Evolutionary conservation across 1,140 invertebrate genomes (phyloP).

Genomic region (Megathymus violae): DNA sequence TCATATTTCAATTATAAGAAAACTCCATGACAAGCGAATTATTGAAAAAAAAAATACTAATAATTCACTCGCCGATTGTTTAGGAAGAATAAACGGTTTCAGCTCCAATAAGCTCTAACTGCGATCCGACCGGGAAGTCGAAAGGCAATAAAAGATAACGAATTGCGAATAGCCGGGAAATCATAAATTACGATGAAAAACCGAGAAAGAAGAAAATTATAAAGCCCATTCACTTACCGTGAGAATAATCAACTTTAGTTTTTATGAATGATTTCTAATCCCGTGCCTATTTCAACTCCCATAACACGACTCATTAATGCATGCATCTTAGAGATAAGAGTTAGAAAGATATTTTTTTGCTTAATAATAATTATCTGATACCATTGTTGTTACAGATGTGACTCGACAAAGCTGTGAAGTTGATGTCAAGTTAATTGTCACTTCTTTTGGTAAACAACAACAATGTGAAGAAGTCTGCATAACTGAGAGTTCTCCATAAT

Average conservation of each 20-base stretch:
- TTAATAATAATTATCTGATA: conserved; percentile 7
- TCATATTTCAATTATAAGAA: background rate
- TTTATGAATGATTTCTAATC: conserved; percentile 20
- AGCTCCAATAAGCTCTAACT: conserved; percentile 30
- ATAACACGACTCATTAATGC: background rate
- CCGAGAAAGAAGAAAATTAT: conserved; percentile 25
- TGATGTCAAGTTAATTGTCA: background rate
- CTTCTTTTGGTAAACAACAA: background rate
- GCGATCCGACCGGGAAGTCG: conserved; percentile 10
- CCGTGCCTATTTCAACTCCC: conserved; percentile 19
- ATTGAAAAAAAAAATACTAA: conserved; percentile 12
- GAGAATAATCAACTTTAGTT: conserved; percentile 14
- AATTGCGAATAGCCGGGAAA: conserved; percentile 20
- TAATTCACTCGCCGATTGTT: conserved; percentile 16
- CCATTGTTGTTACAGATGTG: conserved; percentile 24
- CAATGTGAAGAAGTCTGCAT: background rate
- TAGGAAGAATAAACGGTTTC: conserved; percentile 27
- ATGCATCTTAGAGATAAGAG: conserved; percentile 12
- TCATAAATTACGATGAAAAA: conserved; percentile 28
- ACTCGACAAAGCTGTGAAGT: background rate
- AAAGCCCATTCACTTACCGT: conserved; percentile 17
- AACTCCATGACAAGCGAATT: background rate
- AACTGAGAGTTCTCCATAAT: too few species aligned
- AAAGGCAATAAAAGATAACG: conserved; percentile 34
- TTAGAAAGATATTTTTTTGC: too few species aligned